Evolutionary conservation across 2,797 vertebrate species (phyloP), one percentile per base, ranked within the genome.

Genomic region (Silurus aristotelis): DNA sequence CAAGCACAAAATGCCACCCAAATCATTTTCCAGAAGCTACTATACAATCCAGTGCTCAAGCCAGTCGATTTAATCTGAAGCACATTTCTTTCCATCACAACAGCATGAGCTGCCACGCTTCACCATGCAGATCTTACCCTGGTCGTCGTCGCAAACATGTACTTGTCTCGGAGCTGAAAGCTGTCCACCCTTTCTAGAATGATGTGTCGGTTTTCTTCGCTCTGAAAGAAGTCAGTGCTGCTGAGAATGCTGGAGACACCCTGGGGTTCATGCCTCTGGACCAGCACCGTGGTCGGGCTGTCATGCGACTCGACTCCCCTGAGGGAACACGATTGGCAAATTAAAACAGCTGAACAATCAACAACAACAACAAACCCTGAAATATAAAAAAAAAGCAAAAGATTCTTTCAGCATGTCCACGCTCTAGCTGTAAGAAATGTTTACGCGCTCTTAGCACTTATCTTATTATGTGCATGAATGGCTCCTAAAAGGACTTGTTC

Each of bases 141-240:
- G 8, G 95, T 95, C 89, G 95, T 98, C 2, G 98, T 99, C 66
- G 98, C 98, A 70, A 99, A 99, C 95, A 99, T 96, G 93, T 99
- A 99, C 87, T 98, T 98, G 92, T 99, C 98, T 75, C 97, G 93
- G 80, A 99, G 96, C 92, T 99, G 97, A 91, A 99, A 99, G 89
- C 97, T 98, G 77, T 97, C 95, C 0, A 97, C 96, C 0, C 96
- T 96, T 84, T 98, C 97, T 87, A 99, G 94, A 89, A 99, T 93
- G 13, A 99, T 88, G 1, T 92, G 95, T 82, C 96, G 96, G 89
- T 97, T 97, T 90, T 96, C 96, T 38, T 95, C 93, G 61, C 95
- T 98, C 92, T 99, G 98, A 92, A 99, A 99, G 95, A 97, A 99
- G 92, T 99, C 98, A 0, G 96, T 98, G 92, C 97, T 99, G 92